These are phyloP conservation scores for Drosophila saltans DNA, from an alignment of 1,140 invertebrate species.

Conservation along the genomic window DNA sequence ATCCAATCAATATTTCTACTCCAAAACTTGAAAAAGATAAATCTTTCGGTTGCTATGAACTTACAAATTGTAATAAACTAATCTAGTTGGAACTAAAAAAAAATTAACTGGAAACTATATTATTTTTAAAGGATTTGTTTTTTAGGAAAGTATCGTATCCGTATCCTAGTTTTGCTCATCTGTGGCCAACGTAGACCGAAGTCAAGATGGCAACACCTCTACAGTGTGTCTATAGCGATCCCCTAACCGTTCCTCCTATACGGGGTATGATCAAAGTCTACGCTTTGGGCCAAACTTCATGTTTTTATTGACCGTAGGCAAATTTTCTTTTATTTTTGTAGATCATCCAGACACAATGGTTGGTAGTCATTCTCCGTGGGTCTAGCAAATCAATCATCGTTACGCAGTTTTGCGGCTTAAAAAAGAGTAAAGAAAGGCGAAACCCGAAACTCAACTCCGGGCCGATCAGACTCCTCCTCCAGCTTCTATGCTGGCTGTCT, in stretches of 20 bases:
- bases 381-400: slow-evolving; percentile 74
- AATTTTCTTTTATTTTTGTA: slow-evolving; percentile 63
- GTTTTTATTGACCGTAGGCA: slow-evolving; percentile 62
- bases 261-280: slow-evolving; percentile 3
- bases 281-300: neutral
- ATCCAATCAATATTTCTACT: no score
- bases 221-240: no score
- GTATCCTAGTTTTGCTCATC: no score
- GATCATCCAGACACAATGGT: slow-evolving; percentile 36
- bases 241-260: neutral
- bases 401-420: slow-evolving; percentile 44
- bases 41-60: no score
- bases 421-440: slow-evolving; percentile 14
- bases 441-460: slow-evolving; percentile 18
- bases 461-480: neutral
- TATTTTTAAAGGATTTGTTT: no score
- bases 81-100: no score
- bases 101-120: no score
- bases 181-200: no score
- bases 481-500: neutral
- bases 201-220: no score
- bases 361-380: slow-evolving; percentile 25
- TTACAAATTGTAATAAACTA: no score
- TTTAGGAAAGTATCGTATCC: no score
- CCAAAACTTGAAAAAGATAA: no score